Conservation (phyloP, 2,888 invertebrate species). For the Eutolmus rufibarbis region DNA sequence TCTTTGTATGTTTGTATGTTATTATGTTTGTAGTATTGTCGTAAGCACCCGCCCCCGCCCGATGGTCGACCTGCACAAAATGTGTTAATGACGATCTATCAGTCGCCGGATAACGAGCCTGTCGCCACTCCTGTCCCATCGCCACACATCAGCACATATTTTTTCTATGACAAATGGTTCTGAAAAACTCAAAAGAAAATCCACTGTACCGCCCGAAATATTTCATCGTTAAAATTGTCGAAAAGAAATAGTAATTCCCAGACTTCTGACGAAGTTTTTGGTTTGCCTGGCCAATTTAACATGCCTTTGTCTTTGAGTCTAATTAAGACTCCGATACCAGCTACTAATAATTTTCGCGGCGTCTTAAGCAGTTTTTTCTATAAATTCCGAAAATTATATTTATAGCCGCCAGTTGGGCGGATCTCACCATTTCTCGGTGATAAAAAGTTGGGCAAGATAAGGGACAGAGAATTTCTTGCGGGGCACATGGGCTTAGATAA, state of each 20-base stretch:
- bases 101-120: background rate
- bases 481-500: background rate
- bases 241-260: background rate
- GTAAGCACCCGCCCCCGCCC: background rate
- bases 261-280: background rate
- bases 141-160: background rate
- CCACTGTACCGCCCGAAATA: background rate
- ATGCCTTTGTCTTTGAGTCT: background rate
- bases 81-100: conserved; percentile 5
- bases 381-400: conserved; percentile 17
- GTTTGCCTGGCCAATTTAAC: background rate
- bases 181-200: background rate
- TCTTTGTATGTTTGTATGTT: background rate
- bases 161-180: conserved; percentile 9
- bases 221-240: background rate
- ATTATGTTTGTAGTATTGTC: background rate
- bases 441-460: conserved; percentile 1
- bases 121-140: conserved; percentile 8
- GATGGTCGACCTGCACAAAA: background rate
- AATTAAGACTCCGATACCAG: background rate
- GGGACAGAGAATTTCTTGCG: background rate
- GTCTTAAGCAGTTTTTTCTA: background rate
- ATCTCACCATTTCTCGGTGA: background rate
- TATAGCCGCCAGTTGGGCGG: conserved; percentile 29
- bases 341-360: conserved; percentile 14